Percentiles rank a stretch among this genome's conserved stretches.
These are phyloP conservation scores for Cheiracanthium punctorium DNA, from an alignment of 2,888 invertebrate species.

Conservation along the genomic window DNA sequence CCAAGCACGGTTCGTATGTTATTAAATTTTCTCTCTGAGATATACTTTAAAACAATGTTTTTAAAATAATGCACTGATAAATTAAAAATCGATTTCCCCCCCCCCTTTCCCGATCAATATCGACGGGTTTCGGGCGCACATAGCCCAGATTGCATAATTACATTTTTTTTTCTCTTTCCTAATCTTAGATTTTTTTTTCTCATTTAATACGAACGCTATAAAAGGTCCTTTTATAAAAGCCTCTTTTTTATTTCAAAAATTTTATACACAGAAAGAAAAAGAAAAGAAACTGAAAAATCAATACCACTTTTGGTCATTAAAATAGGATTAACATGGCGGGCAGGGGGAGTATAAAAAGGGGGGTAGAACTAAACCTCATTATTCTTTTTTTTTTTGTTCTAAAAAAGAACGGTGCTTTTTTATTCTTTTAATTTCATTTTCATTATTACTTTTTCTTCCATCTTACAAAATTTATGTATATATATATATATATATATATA, in stretches of 20 bases:
- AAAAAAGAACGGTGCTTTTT: slow-evolving; percentile 50
- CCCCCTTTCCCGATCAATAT: slow-evolving; percentile 55
- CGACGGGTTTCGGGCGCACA: slow-evolving; percentile 39
- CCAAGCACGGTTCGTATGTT: too few relatives aligned
- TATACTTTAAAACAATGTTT: too few relatives aligned
- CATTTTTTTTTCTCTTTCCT: slow-evolving; percentile 35
- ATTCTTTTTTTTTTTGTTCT: slow-evolving; percentile 63
- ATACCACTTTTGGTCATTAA: slow-evolving; percentile 68
- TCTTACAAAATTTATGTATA: too few relatives aligned
- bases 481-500: too few relatives aligned
- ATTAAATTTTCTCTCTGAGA: too few relatives aligned
- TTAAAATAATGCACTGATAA: background rate
- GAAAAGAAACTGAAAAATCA: slow-evolving; percentile 46
- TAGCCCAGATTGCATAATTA: slow-evolving; percentile 55
- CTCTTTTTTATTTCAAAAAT: slow-evolving; percentile 25
- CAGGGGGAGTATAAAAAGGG: slow-evolving; percentile 44
- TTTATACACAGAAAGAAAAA: slow-evolving; percentile 23
- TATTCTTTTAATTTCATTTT: slow-evolving; percentile 67
- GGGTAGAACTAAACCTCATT: slow-evolving; percentile 60
- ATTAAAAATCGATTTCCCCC: slow-evolving; percentile 51
- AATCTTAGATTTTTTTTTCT: slow-evolving; percentile 54
- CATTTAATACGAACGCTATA: slow-evolving; percentile 64
- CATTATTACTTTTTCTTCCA: slow-evolving; percentile 45
- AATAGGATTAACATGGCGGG: slow-evolving; percentile 59
- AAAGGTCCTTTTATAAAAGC: slow-evolving; percentile 39